Conservation (phyloP, 2,797 vertebrate species). For the Babyrousa celebensis region DNA sequence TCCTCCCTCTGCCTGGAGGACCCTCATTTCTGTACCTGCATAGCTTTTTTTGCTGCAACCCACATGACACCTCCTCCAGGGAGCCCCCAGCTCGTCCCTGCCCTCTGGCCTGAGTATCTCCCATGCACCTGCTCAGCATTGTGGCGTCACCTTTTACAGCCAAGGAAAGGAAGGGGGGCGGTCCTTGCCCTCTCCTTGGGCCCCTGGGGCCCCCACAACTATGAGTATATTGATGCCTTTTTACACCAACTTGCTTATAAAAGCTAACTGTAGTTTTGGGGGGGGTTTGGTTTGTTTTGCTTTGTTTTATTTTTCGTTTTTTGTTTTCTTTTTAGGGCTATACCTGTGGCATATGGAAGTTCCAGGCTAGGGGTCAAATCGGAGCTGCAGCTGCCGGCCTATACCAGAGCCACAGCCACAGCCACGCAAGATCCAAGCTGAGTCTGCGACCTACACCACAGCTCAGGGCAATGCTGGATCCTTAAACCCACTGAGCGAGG, state of each 20-base stretch:
- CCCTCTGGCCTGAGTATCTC: neutral
- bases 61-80: neutral
- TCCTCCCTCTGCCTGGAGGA: neutral
- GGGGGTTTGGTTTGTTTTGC: too few relatives aligned
- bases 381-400: too few relatives aligned
- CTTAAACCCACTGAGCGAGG: too few relatives aligned
- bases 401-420: too few relatives aligned
- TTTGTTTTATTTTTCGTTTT: too few relatives aligned
- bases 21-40: neutral
- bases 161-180: neutral
- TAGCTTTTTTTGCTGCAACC: neutral
- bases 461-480: too few relatives aligned
- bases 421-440: too few relatives aligned
- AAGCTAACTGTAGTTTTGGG: neutral
- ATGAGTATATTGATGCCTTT: neutral
- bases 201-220: neutral
- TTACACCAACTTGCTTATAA: neutral
- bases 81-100: neutral
- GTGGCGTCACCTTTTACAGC: neutral
- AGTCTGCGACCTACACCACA: too few relatives aligned
- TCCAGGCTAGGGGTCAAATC: too few relatives aligned
- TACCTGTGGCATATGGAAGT: too few relatives aligned
- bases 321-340: too few relatives aligned
- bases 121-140: neutral
- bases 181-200: neutral